Base-by-base conservation (phyloP, 37 sponge, comb jelly and placozoan genomes). In the Dysidea cf. avara region DNA sequence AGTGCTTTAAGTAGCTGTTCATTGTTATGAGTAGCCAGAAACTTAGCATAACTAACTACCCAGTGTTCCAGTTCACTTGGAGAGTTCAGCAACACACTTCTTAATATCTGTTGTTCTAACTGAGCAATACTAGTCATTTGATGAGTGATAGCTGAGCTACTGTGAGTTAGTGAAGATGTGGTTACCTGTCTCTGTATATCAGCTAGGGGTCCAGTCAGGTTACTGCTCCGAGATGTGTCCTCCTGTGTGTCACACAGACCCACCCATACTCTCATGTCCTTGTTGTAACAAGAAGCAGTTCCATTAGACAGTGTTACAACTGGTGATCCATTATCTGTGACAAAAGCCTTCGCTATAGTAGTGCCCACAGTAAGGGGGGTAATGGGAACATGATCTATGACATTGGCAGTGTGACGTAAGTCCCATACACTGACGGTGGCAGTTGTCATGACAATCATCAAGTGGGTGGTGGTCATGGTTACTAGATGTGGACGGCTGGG, bases 61-160 rank as follows among this genome's bases (percentile, higher is more conserved):
- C 91, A 95, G 69, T 79, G 79, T 29, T 69, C 56, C 39, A 83
- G 83, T 73, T 95, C 96, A 0, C 48, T 25, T 12, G 77, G 65
- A 13, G 92, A 91, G 9, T 58, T 35, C 18, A 87, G 63, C 12
- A 39, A 34, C 6, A 35, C 26, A 34, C 76, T 75, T 0, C 87
- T 64, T 0, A 51, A 62, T 29, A 92, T 76, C 69, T 86, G 87
- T 26, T 66, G 74, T 50, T 92, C 87, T 34, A 92, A 57, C 56
- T 69, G 76, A 0, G 32, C 30, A 43, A 82, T 36, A 24, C 67
- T 57, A 0, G 53, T 47, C 2, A 37, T 0, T 2, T 32, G 35
- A 13, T 36, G 29, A 7, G 2, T 36, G 22, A 36, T 63, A 32
- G 36, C 38, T 20, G 59, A 29, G 11, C 38, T 31, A 14, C 0